phyloP scores from a whole-genome alignment of 2,113 vertebrate species.

The Dermatemys mawii region DNA sequence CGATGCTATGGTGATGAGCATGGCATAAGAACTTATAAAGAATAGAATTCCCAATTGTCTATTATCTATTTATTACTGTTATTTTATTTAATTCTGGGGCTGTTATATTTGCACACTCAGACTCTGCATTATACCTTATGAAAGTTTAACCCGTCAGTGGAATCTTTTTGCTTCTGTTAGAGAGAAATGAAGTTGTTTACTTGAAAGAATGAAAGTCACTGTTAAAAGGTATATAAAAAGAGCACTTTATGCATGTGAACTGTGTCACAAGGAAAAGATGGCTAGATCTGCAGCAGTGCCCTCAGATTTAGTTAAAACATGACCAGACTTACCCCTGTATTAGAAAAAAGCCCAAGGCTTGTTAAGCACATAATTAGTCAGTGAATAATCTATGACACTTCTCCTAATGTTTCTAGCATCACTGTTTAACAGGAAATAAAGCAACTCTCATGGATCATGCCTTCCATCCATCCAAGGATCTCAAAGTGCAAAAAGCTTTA shows the following conservation, averaged over 20 bases:
- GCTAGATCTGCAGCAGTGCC: not conserved
- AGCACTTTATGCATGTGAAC: not conserved
- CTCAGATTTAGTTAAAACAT: not conserved
- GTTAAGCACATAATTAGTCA: not conserved
- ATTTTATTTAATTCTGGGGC: not conserved
- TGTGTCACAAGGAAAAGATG: not conserved
- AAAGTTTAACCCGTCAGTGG: not conserved
- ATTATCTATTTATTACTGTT: not conserved
- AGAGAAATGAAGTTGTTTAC: not conserved
- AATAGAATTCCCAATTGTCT: not conserved
- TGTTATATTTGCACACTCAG: not conserved
- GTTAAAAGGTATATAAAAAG: not conserved
- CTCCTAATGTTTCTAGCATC: not conserved
- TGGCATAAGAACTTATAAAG: not conserved
- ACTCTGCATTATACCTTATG: not conserved
- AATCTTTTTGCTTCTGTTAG: not conserved
- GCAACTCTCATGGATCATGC: accelerated
- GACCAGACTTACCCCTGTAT: not conserved
- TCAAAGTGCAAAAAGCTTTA: not conserved
- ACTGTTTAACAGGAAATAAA: not conserved
- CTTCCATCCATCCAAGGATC: not conserved
- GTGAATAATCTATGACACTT: not conserved
- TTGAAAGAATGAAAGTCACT: not conserved
- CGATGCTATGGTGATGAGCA: not conserved
- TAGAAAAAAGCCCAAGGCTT: not conserved